Evolutionary conservation across 2,797 vertebrate species (phyloP).

Genomic region (Limnodromus scolopaceus): DNA sequence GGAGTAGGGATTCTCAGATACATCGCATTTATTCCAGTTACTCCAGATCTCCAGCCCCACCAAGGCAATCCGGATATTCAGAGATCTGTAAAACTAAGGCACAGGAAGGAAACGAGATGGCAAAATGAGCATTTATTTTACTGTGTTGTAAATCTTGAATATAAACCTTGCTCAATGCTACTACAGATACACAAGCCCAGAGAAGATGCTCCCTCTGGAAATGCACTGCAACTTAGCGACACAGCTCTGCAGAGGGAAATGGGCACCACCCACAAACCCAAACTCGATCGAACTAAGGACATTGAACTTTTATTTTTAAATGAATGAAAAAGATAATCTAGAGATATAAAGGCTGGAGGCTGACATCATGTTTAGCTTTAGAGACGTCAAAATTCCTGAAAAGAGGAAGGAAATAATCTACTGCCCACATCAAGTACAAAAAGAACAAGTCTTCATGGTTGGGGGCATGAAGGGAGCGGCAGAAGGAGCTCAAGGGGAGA

Average conservation of each 20-base stretch:
- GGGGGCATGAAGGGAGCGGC: fast-evolving
- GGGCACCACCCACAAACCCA: neutral
- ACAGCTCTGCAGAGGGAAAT: neutral
- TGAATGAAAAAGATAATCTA: neutral
- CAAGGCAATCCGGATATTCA: conserved; percentile 92
- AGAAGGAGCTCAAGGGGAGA: neutral
- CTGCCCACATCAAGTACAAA: neutral
- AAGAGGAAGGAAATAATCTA: neutral
- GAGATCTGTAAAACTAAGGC: conserved; percentile 90
- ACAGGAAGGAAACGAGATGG: neutral
- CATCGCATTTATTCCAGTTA: conserved; percentile 82
- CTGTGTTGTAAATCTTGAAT: neutral
- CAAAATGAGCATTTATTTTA: neutral
- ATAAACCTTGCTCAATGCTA: neutral
- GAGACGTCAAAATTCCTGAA: neutral
- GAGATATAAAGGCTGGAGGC: neutral
- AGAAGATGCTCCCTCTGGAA: neutral
- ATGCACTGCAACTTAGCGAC: neutral
- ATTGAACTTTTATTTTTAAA: neutral
- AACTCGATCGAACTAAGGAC: neutral
- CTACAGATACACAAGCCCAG: neutral
- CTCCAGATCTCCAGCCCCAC: conserved; percentile 95
- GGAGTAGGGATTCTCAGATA: conserved; percentile 91
- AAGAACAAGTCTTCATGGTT: neutral
- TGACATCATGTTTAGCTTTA: neutral